Base-by-base conservation (phyloP, 2,888 invertebrate genomes). In the Apamea monoglypha region DNA sequence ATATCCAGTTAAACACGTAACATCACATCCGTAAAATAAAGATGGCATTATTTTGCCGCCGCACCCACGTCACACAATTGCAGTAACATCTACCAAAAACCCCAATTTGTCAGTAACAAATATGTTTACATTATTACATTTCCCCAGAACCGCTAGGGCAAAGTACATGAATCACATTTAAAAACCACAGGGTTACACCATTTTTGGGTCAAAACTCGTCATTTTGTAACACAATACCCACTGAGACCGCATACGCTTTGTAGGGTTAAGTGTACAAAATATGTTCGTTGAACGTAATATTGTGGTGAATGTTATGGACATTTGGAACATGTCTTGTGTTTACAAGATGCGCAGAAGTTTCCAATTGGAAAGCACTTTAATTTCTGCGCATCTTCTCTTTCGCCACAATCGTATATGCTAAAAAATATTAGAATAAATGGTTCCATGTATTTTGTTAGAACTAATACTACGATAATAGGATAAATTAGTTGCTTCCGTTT, bases 131-230 rank as follows among this genome's bases (percentile, higher is more conserved):
- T 80, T 83, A 87, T 88, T 77, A 83, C 75, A 66, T 63, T 59
- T 78, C 80, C 85, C 50, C 59, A 80, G 82, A 83, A 89, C 78
- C 70, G 74, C 81, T 82, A 87, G 83, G 74, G 80, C 79, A 80
- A 80, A 79, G 76, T 47, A 75, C 72, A 89, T 88, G 88, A 88
- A 87, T 89, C 85, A 88, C 79, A 83, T 85, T 80, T 81, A 83
- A 86, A 40, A 86, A 85, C 85, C 86, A 71, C 89, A 90, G 63
- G 64, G 75, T 90, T 87, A 81, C 84, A 83, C 81, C 84, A 88
- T 81, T 88, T 87, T 88, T 79, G 84, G 86, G 87, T 88, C 83
- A 86, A 86, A 89, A 89, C 83, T 73, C 74, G 86, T 82, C 81
- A 87, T 88, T 87, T 90, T 80, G 86, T 72, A 88, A 88, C 85